These are phyloP conservation scores for Lepisosteus oculatus DNA, from an alignment of 2,113 vertebrate genomes.

Conservation along the genomic window DNA sequence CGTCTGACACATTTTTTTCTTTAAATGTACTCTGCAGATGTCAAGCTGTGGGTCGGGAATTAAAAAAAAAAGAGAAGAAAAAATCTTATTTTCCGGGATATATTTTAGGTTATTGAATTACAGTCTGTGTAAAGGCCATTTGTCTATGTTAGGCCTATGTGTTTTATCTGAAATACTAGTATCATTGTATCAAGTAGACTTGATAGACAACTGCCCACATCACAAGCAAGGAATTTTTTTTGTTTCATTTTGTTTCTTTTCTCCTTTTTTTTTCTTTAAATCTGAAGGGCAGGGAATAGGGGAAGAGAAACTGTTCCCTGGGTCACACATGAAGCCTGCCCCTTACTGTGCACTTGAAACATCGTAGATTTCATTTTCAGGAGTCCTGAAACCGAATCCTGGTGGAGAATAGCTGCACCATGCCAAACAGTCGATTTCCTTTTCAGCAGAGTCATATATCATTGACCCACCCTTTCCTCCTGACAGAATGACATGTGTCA, in stretches of 20 bases:
- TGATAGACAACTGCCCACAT: conserved; percentile 53
- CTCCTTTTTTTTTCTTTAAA: conserved; percentile 25
- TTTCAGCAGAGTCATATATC: conserved; percentile 89
- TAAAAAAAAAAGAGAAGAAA: conserved; percentile 43
- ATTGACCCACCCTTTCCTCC: conserved; percentile 94
- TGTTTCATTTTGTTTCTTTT: conserved; percentile 42
- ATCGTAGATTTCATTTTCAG: conserved; percentile 83
- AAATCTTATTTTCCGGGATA: not conserved
- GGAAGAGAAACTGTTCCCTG: conserved; percentile 45
- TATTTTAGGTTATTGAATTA: conserved; percentile 54
- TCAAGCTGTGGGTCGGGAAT: conserved; percentile 84
- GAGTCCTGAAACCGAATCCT: conserved; percentile 75
- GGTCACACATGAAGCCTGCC: conserved; percentile 58
- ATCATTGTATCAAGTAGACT: conserved; percentile 73
- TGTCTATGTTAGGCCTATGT: conserved; percentile 47
- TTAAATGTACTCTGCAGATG: conserved; percentile 99
- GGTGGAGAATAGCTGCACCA: conserved; percentile 70
- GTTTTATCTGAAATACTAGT: conserved; percentile 69
- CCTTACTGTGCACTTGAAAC: conserved; percentile 74
- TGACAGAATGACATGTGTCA: conserved; percentile 98
- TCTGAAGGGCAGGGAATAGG: conserved; percentile 55
- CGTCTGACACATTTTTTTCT: conserved; percentile 95
- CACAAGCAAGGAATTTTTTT: conserved; percentile 37
- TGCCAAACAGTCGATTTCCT: conserved; percentile 99
- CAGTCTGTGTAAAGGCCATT: conserved; percentile 57